A percentile compares a stretch with the other conserved stretches of the same genome.
phyloP scores from a whole-genome alignment of 2,888 invertebrate genomes.

The Protula sp. region DNA sequence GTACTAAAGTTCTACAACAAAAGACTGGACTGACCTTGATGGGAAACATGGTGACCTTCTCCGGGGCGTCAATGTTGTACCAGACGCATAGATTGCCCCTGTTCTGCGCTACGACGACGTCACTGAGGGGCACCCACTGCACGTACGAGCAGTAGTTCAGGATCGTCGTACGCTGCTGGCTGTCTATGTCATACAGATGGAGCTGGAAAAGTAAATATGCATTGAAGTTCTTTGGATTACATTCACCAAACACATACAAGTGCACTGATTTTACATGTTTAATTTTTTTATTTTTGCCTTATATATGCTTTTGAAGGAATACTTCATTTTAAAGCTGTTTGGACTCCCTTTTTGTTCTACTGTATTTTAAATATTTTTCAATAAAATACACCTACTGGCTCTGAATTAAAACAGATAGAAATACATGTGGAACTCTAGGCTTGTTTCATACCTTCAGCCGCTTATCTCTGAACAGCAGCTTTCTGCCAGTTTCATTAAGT shows the following conservation, averaged over 20 bases:
- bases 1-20: no score
- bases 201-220: constrained; percentile 28
- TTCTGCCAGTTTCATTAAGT: constrained; percentile 86
- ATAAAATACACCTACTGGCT: no score
- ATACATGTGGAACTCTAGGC: no score
- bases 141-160: constrained; percentile 63
- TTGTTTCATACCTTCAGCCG: constrained; percentile 66
- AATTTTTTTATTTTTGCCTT: no score
- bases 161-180: constrained; percentile 54
- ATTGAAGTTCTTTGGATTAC: no score
- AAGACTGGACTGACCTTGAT: constrained; percentile 58
- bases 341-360: no score
- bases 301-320: no score
- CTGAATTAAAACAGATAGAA: no score
- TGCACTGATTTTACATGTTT: no score
- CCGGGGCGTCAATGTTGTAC: constrained; percentile 88
- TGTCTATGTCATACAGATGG: constrained; percentile 60
- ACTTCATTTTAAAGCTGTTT: no score
- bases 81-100: constrained; percentile 85
- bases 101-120: constrained; percentile 94
- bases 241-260: no score
- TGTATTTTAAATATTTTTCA: no score
- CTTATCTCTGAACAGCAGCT: constrained; percentile 85
- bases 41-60: constrained; percentile 71
- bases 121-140: constrained; percentile 88